Evolutionary conservation across 2,113 vertebrate genomes (phyloP), one percentile per base, ranked within the genome.

Genomic region (Ictalurus punctatus): DNA sequence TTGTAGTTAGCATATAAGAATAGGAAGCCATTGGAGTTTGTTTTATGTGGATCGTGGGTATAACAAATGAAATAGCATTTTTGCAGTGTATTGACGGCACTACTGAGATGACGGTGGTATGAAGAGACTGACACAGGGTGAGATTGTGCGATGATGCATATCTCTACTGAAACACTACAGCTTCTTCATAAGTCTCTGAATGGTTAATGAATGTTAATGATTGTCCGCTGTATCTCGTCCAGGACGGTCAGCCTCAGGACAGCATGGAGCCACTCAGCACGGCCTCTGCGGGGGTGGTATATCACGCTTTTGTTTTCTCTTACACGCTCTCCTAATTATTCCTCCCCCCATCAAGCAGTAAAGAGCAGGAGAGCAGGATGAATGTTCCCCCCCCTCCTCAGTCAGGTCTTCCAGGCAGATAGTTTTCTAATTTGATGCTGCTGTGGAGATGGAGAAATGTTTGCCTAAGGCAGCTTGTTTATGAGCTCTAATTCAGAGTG

Each of bases 251-350:
- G 88, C 80, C 80, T 89, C 84, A 40, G 85, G 85, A 83, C 78
- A 83, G 78, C 79, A 25, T 78, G 30, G 67, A 89, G 54, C 76
- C 84, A 73, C 84, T 59, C 76, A 48, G 63, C 48, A 48, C 58
- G 78, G 34, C 27, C 88, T 86, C 74, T 58, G 48, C 54, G 87
- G 87, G 67, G 81, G 74, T 67, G 74, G 58, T 61, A 37, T 19
- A 30, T 78, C 73, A 17, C 25, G 9, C 86, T 81, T 78, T 92
- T 30, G n/a, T 92, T 93, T 93, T 93, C 90, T 86, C 90, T 91
- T 90, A 92, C 58, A 87, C 90, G 59, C 90, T 79, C 34, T 87
- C 90, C 73, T 90, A 90, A 93, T 94, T 93, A 92, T 92, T 90
- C 84, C 81, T 87, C 86, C 85, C 67, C 88, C 90, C 37, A 84